Base-by-base conservation (phyloP, 2,888 invertebrate species). In the Listrodromus nycthemerus region DNA sequence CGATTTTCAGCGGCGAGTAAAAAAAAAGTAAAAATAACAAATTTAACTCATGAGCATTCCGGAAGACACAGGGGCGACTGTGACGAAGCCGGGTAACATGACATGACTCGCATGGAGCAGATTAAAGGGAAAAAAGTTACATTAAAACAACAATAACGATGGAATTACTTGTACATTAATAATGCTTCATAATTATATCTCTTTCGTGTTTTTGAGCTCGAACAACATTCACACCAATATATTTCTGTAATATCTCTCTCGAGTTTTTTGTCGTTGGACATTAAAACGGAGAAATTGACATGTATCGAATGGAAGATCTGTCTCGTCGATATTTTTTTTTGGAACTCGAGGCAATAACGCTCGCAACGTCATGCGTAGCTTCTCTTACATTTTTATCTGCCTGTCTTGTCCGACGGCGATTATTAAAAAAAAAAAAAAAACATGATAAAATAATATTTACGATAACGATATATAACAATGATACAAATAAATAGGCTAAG, bases 81-180 rank as follows among this genome's bases (percentile, higher is more conserved):
- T 63, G 86, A 91, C 90, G 89, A 89, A 92, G 91, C 90, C 90
- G 89, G 89, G 91, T 91, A 89, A 92, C 91, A 90, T 92, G 91
- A 90, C 69, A 85, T 85, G 88, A 89, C 88, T 86, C 88, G 82
- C 80, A 88, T 73, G 71, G 84, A 88, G 91, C 90, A 92, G 88
- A 91, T 91, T 91, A 63, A 91, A 91, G 91, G 87, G 89, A 89
- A 90, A 91, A 91, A 89, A 55, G 10, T 19, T 50, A 19, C 19
- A 55, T 89, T 89, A 91, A 87, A 91, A 92, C 89, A 92, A 92
- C 89, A 91, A 90, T 90, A 91, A 89, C 88, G 81, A 87, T 85
- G 80, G 83, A 89, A 78, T 77, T 75, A 73, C 66, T 82, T 48
- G 24, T 81, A 82, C 71, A 63, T 77, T 82, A 75, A 74, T 80